Conservation (phyloP, 2,888 invertebrate species). For the Tipula helvola region DNA sequence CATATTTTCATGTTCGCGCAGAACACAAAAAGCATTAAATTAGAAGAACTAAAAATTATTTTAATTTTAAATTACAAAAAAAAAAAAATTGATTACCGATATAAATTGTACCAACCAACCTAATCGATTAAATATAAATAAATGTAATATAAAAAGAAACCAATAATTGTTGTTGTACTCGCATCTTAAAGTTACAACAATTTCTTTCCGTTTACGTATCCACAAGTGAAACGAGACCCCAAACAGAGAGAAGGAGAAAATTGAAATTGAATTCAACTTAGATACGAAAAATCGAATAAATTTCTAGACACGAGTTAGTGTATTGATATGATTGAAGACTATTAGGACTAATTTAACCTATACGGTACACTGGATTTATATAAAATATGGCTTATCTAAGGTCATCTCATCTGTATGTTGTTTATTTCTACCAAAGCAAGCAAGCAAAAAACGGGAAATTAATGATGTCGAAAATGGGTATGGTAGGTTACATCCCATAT, state of each 20-base stretch:
- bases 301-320: not conserved
- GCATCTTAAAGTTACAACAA: not conserved
- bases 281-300: not conserved
- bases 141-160: not conserved
- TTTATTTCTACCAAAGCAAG: not conserved
- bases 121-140: slow-evolving; percentile 4
- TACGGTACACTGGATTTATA: not conserved
- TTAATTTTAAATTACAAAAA: not conserved
- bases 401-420: not conserved
- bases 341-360: not conserved
- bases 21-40: not conserved
- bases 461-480: not conserved
- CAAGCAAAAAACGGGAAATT: not conserved
- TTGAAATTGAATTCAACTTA: not conserved
- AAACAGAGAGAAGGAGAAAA: not conserved
- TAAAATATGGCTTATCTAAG: not conserved
- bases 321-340: not conserved
- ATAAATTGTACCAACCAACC: not conserved
- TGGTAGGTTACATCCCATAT: not conserved
- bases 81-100: not conserved
- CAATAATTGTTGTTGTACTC: not conserved
- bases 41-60: not conserved
- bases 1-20: not conserved
- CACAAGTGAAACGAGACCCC: not conserved
- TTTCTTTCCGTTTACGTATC: not conserved